Conservation (phyloP, 1,140 invertebrate species). For the Bombus superbus region DNA sequence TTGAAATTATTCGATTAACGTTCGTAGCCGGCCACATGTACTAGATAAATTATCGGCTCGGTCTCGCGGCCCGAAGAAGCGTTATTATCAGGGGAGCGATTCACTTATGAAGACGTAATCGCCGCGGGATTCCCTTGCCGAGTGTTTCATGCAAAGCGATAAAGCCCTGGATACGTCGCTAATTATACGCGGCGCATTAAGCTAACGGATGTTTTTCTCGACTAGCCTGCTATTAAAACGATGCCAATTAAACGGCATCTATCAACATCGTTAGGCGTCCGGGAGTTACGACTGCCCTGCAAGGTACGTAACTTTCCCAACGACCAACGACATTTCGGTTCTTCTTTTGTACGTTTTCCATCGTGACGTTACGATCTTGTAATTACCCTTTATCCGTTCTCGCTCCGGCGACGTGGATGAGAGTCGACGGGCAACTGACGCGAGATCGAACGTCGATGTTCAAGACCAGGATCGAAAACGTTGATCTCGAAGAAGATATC, state of each 20-base stretch:
- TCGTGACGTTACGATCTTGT: conserved; percentile 12
- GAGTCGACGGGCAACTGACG: no score
- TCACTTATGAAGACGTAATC: conserved; percentile 61
- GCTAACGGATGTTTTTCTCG: conserved; percentile 26
- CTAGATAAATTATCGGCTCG: conserved; percentile 25
- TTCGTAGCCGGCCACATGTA: neutral
- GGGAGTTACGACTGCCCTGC: neutral
- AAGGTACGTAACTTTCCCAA: neutral
- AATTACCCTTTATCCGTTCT: conserved; percentile 11
- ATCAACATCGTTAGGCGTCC: conserved; percentile 4
- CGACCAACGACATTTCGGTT: neutral
- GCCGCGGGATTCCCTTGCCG: conserved; percentile 9
- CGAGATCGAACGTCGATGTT: no score
- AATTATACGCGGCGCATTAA: conserved; percentile 47
- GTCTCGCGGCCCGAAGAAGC: neutral
- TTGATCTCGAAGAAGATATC: no score
- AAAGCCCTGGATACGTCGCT: conserved; percentile 51
- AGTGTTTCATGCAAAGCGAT: conserved; percentile 41
- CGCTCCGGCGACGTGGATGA: neutral
- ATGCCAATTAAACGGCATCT: conserved; percentile 24
- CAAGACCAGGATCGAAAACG: no score
- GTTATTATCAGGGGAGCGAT: conserved; percentile 23
- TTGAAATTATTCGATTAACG: conserved; percentile 35
- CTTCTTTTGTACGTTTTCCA: neutral
- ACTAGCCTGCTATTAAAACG: conserved; percentile 2